These are phyloP conservation scores for Micronycteris hirsuta DNA, from an alignment of 2,113 vertebrate species.

Conservation along the genomic window DNA sequence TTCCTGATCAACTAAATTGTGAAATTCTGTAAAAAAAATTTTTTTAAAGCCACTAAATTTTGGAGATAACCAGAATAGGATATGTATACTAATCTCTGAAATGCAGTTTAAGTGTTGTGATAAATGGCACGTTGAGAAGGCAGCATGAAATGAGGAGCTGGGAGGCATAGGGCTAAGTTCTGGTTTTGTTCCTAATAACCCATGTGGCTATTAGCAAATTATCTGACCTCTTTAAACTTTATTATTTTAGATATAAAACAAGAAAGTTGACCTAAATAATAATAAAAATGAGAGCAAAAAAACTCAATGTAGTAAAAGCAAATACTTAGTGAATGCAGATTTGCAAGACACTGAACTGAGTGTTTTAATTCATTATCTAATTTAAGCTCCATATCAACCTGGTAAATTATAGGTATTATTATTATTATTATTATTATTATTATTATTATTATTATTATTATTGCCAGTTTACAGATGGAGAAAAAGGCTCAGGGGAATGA, in stretches of 20 bases:
- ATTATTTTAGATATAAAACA: not conserved
- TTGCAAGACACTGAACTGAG: not conserved
- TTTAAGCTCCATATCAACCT: not conserved
- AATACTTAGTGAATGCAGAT: not conserved
- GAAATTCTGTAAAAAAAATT: not conserved
- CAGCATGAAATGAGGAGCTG: not conserved
- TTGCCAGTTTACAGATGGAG: not conserved
- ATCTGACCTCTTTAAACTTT: not conserved
- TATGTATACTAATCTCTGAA: not conserved
- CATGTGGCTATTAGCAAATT: not conserved
- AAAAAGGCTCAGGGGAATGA: not conserved
- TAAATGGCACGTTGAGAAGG: not conserved
- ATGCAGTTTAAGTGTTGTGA: not conserved
- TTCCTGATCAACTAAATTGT: not conserved
- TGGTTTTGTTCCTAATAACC: not conserved
- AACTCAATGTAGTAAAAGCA: not conserved
- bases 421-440: not conserved
- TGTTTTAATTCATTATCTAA: not conserved
- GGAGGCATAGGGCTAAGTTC: not conserved
- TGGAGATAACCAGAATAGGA: not conserved
- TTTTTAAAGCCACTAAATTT: not conserved
- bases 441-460: not conserved
- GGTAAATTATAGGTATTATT: not conserved
- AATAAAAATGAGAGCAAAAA: not conserved
- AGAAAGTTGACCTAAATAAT: not conserved